Evolutionary conservation across 2,113 vertebrate genomes (phyloP).

Genomic region (Esox niger): DNA sequence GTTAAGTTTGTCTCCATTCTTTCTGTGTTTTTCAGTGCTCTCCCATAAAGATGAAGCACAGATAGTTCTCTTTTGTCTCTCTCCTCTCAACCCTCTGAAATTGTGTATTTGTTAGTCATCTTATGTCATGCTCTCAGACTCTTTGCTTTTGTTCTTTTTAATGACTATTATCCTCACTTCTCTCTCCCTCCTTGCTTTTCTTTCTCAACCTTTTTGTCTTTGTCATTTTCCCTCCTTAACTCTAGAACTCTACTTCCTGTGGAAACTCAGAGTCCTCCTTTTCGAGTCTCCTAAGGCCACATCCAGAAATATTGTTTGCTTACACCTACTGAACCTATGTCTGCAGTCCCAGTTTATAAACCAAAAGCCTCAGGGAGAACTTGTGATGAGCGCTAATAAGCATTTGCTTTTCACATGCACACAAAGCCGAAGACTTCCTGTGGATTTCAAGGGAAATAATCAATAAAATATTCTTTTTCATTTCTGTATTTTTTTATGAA

Average conservation of each 20-base stretch:
- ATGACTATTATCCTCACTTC: neutral
- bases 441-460: no score
- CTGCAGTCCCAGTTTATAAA: constrained; percentile 42
- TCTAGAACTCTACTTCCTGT: constrained; percentile 15
- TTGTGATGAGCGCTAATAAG: constrained; percentile 37
- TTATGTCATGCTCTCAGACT: neutral
- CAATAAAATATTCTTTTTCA: no score
- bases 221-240: neutral
- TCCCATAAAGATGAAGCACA: constrained; percentile 37
- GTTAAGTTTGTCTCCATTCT: constrained; percentile 10
- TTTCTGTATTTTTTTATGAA: no score
- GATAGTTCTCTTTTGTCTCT: neutral
- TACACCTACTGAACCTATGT: constrained; percentile 30
- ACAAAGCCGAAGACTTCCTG: no score
- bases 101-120: neutral
- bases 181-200: neutral
- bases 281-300: no score
- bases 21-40: constrained; percentile 7
- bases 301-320: no score
- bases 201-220: no score
- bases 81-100: neutral
- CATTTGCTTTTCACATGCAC: neutral
- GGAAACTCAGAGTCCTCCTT: no score
- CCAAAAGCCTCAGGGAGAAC: constrained; percentile 32
- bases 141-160: neutral